A percentile compares a stretch with the other conserved stretches of the same genome.
Evolutionary conservation across 1,140 invertebrate genomes (phyloP).

Genomic region (Gonioctena quinquepunctata): DNA sequence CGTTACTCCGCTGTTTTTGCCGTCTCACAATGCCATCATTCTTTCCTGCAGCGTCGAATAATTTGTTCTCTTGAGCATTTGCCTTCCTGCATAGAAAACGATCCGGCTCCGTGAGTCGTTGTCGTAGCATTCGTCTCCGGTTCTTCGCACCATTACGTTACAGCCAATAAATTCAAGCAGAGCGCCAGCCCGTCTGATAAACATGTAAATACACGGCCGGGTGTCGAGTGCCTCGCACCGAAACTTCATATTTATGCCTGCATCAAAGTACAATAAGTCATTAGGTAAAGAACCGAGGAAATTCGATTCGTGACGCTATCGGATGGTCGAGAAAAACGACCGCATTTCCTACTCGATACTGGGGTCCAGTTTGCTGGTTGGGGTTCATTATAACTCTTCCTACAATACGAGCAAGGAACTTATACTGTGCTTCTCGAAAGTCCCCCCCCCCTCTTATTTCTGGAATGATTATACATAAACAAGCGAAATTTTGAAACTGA

Average conservation of each 20-base stretch:
- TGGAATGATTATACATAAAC: no score
- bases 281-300: neutral
- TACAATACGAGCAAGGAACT: no score
- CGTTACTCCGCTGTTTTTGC: neutral
- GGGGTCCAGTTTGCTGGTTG: no score
- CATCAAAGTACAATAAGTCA: constrained; percentile 6
- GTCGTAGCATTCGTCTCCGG: constrained; percentile 3
- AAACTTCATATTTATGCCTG: constrained; percentile 9
- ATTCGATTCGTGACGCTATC: constrained; percentile 32
- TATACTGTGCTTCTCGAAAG: no score
- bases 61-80: constrained; percentile 6
- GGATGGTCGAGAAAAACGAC: no score
- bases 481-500: no score
- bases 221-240: neutral
- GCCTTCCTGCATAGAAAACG: constrained; percentile 3
- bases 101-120: neutral
- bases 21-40: neutral
- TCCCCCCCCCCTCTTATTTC: no score
- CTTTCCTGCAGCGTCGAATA: neutral
- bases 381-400: no score
- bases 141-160: constrained; percentile 19
- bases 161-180: neutral
- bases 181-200: constrained; percentile 13
- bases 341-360: no score
- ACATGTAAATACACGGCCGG: constrained; percentile 11